These are phyloP conservation scores for Glandiceps talaboti DNA, from an alignment of 53 echinoderm and acorn worm genomes.

Conservation along the genomic window DNA sequence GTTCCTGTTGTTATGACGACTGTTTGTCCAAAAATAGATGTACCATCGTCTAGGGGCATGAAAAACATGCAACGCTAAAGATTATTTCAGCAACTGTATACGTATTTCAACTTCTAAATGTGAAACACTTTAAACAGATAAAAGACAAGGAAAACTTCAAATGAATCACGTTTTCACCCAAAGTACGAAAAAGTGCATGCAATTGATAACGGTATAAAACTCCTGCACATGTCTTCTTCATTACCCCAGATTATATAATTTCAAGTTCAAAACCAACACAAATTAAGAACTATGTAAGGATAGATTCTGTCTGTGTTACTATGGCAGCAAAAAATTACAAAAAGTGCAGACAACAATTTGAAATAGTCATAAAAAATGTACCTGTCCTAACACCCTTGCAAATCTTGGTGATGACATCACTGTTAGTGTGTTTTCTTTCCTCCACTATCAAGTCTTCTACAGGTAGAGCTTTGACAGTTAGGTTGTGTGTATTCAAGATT, in stretches of 20 bases:
- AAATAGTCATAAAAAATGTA: slow-evolving; percentile 13
- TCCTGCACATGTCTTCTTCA: too few species aligned
- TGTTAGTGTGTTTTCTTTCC: slow-evolving; percentile 13
- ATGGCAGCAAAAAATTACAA: background rate
- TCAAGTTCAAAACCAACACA: too few species aligned
- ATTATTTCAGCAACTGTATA: too few species aligned
- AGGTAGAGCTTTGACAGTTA: slow-evolving; percentile 62
- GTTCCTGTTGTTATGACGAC: slow-evolving; percentile 94
- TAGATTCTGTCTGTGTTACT: background rate
- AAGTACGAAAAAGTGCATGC: too few species aligned
- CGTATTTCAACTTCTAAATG: too few species aligned
- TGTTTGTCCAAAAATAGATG: slow-evolving; percentile 39
- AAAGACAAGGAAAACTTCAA: too few species aligned
- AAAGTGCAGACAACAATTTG: background rate
- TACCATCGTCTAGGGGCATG: slow-evolving; percentile 56
- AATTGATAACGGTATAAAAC: too few species aligned
- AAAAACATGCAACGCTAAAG: slow-evolving; percentile 4
- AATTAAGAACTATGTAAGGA: too few species aligned
- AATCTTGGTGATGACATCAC: slow-evolving; percentile 20
- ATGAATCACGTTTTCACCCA: too few species aligned
- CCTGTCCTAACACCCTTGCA: slow-evolving; percentile 76
- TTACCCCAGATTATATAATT: too few species aligned
- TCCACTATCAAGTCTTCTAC: slow-evolving; percentile 80
- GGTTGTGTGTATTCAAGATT: slow-evolving; percentile 72
- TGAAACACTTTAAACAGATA: too few species aligned